phyloP scores from a whole-genome alignment of 2,113 vertebrate species.

The Alethe diademata region DNA sequence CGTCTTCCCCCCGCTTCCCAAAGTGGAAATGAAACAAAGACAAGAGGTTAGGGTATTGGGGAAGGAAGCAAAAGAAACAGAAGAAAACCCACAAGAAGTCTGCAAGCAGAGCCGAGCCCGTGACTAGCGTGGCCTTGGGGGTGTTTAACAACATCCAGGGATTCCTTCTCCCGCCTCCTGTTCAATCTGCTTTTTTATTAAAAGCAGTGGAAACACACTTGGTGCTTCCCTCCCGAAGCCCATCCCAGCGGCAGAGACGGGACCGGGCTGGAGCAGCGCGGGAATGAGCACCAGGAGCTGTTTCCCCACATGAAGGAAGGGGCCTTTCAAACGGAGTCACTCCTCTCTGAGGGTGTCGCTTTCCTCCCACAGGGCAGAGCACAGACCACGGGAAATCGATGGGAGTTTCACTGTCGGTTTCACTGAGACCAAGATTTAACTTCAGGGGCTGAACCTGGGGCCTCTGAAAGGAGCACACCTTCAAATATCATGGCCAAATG shows the following conservation, averaged over 20 bases:
- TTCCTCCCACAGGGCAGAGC: background rate
- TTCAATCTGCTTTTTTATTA: background rate
- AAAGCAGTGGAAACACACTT: accelerated
- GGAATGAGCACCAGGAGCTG: background rate
- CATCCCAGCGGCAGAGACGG: background rate
- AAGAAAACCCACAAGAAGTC: conserved; percentile 36
- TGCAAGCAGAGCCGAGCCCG: accelerated
- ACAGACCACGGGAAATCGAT: accelerated
- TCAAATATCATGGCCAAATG: accelerated
- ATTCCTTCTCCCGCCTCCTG: background rate
- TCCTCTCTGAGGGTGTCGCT: accelerated
- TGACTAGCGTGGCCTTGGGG: accelerated
- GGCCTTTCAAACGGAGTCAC: background rate
- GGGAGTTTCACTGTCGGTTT: background rate
- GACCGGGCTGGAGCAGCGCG: background rate
- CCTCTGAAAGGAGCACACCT: background rate
- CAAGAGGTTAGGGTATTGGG: background rate
- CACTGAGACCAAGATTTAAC: background rate
- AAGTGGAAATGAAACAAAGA: conserved; percentile 47
- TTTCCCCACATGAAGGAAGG: accelerated
- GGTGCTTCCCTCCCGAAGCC: background rate
- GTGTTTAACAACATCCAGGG: background rate
- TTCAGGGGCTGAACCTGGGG: background rate
- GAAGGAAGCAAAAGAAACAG: conserved; percentile 32
- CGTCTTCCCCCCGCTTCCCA: background rate